Evolutionary conservation across 2,888 invertebrate genomes (phyloP), one percentile per base, ranked within the genome.

Genomic region (Vesta saturnalis): DNA sequence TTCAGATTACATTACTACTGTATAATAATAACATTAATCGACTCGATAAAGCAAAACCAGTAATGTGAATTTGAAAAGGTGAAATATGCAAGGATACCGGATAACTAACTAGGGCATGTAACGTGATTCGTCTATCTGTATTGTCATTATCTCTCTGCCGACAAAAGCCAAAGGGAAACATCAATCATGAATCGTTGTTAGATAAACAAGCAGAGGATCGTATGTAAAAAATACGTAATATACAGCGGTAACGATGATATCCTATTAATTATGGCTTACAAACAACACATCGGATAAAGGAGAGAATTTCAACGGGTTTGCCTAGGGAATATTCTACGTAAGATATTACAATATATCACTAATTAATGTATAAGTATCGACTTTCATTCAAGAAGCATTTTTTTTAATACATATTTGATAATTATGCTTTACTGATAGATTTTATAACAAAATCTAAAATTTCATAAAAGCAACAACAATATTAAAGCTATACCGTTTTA

Each of bases 81-180:
- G 47, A 65, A 61, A 63, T 66, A 61, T 18, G 16, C 23, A 59
- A 66, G 59, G 66, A 65, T 67, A 65, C 64, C 60, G 64, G 60
- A 70, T 71, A 72, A 74, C 72, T 62, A 69, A 71, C 67, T 67
- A 68, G 69, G 65, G 68, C 69, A 64, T 70, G 76, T 76, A 72
- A 77, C 71, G 69, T 65, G 75, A 77, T 76, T 77, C 64, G 74
- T 73, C 72, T 75, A 76, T 75, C 74, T 60, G 70, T 71, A 73
- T 72, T 77, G 74, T 76, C 73, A 76, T 76, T 76, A 77, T 76
- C 74, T 73, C 71, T 68, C 65, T 64, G 64, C 73, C 74, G 73
- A 75, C 75, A 75, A 76, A 77, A 74, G 76, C 74, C 75, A 76
- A 77, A 76, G 77, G 76, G 77, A 78, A 75, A 73, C 78, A 78